Conservation (phyloP, 2,113 vertebrate genomes). For the Bolborhynchus lineola region DNA sequence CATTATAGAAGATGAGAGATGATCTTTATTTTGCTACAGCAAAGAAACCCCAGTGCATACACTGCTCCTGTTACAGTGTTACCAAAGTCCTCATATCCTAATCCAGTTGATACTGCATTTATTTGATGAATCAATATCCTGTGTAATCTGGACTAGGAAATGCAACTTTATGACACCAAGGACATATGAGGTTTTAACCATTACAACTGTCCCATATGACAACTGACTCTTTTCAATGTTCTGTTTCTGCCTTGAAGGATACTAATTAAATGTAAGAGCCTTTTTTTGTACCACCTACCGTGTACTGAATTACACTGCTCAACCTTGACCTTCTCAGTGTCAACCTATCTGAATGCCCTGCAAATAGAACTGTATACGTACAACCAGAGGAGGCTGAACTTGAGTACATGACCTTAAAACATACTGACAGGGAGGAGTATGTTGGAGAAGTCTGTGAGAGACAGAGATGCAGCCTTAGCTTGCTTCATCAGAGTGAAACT, state of each 20-base stretch:
- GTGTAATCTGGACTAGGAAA: background rate
- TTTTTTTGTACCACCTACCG: background rate
- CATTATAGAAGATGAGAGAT: background rate
- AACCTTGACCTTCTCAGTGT: background rate
- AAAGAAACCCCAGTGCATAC: background rate
- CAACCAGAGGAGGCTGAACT: background rate
- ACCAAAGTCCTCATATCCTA: background rate
- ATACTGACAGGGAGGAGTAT: background rate
- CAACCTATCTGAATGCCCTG: background rate
- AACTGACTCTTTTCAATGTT: background rate
- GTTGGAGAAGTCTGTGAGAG: background rate
- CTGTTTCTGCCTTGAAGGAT: background rate
- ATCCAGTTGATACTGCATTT: background rate
- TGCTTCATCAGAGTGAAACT: background rate
- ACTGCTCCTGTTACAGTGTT: rapidly evolving
- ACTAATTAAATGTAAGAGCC: background rate
- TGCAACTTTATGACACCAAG: background rate
- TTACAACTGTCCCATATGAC: background rate
- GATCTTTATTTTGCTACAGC: background rate
- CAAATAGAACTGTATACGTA: background rate
- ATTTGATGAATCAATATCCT: background rate
- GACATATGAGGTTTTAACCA: background rate
- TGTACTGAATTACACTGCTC: background rate
- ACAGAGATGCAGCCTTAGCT: background rate
- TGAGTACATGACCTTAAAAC: background rate